Base-by-base conservation (phyloP, 1,140 invertebrate genomes). In the Cydia fagiglandana region DNA sequence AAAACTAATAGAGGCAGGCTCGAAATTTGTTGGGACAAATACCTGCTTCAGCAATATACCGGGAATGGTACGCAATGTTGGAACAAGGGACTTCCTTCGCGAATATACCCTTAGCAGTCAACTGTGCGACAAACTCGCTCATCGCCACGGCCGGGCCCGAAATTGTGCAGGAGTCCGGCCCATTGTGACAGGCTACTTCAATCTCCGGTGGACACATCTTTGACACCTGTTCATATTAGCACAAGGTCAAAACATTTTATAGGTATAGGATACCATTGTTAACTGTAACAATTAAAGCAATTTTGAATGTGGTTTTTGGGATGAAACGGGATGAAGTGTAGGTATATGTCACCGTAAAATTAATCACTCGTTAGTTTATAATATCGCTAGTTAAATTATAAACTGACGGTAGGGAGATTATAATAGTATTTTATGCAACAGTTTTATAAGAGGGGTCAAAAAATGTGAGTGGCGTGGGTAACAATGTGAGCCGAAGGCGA, bases 141-240 rank as follows among this genome's bases (percentile, higher is more conserved):
- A 97, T 94, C 2, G 93, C 90, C 28, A 95, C 94, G 28, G 92
- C 93, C 4, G 96, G 96, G 28, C 97, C 97, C 7, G 96, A 97
- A 28, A 97, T 94, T 0, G 96, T 97, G 4, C 96, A 95, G 34
- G 95, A 96, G 75, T 97, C 95, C 9, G 94, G 89, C 5, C 95
- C 94, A 86, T 97, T 97, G 85, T 97, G 96, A 87, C 97, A 97
- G n/a, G 96, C 96, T 0, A 96, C 94, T 73, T 95, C 94, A 88
- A 97, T 92, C 81, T 85, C 89, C 15, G 88, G 85, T 79, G 96
- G 95, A 96, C 64, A 93, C 75, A 84, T 66, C 94, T 92, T 77
- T 90, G 88, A 76, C 94, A 94, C 1, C 95, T 94, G 56, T 70
- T 47, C 7, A 76, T 70, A 47, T 41, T 28, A 68, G n/a, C 5